Conservation (phyloP, 2,888 invertebrate genomes). For the Ectemnius continuus region DNA sequence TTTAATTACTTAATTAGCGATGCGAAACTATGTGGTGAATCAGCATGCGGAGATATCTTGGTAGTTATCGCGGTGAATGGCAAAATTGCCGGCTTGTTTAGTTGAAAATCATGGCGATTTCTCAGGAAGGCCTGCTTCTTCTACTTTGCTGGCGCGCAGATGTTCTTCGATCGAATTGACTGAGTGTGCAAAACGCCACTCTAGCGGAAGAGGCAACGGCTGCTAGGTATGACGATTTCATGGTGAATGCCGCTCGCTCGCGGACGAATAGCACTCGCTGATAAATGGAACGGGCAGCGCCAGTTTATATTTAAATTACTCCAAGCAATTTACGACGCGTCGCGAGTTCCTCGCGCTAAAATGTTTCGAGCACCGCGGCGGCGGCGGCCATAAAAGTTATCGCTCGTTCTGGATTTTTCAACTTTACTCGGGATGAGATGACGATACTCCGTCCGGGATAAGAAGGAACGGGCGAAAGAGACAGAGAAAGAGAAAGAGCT, state of each 20-base stretch:
- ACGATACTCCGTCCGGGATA: too few relatives aligned
- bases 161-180: too few relatives aligned
- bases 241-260: constrained; percentile 17
- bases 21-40: neutral
- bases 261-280: constrained; percentile 18
- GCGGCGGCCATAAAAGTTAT: constrained; percentile 44
- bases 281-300: constrained; percentile 36
- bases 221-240: constrained; percentile 32
- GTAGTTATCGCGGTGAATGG: too few relatives aligned
- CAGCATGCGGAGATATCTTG: neutral
- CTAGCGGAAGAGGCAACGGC: too few relatives aligned
- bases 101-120: too few relatives aligned
- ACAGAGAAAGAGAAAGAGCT: too few relatives aligned
- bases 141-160: too few relatives aligned
- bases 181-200: too few relatives aligned
- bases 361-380: constrained; percentile 3
- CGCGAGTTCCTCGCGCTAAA: constrained; percentile 24
- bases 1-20: constrained; percentile 58
- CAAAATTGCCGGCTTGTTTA: too few relatives aligned
- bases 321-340: constrained; percentile 43
- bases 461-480: too few relatives aligned
- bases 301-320: constrained; percentile 48
- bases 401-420: constrained; percentile 32
- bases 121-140: too few relatives aligned
- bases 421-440: neutral